phyloP scores from a whole-genome alignment of 2,797 vertebrate genomes.

The Xenops minutus region DNA sequence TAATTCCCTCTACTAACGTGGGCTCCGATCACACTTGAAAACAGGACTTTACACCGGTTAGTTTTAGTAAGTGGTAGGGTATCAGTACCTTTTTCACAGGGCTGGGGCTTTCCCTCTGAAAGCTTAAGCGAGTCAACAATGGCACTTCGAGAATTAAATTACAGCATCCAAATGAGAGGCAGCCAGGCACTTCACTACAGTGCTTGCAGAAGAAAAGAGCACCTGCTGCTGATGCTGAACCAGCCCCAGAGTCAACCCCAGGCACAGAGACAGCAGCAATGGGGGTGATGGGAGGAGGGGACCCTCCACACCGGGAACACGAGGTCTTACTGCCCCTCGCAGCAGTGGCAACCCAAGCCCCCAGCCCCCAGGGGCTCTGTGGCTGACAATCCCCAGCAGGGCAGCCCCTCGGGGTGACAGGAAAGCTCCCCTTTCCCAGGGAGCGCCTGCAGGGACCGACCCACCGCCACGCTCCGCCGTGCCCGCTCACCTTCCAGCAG shows the following conservation, averaged over 20 bases:
- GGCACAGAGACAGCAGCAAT: accelerated
- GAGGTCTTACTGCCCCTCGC: accelerated
- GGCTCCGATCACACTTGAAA: neutral
- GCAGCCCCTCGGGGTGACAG: accelerated
- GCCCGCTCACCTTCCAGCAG: constrained; percentile 79
- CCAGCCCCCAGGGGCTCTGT: accelerated
- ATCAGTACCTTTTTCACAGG: neutral
- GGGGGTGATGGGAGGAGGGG: accelerated
- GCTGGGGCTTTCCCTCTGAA: neutral
- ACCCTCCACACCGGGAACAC: accelerated
- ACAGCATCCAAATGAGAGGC: neutral
- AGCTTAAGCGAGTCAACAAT: neutral
- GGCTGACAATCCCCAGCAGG: neutral
- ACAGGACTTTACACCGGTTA: neutral
- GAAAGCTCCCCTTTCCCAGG: neutral
- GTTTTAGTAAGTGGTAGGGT: neutral
- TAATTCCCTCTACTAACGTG: neutral
- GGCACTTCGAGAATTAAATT: neutral
- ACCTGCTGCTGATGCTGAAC: neutral
- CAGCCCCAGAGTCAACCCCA: neutral
- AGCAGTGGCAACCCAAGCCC: accelerated
- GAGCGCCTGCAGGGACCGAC: neutral
- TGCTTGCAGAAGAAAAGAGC: neutral
- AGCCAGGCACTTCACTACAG: neutral
- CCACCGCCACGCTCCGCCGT: accelerated